Evolutionary conservation across 2,888 invertebrate genomes (phyloP), one percentile per base, ranked within the genome.

Genomic region (Scelioninae gen. 1): DNA sequence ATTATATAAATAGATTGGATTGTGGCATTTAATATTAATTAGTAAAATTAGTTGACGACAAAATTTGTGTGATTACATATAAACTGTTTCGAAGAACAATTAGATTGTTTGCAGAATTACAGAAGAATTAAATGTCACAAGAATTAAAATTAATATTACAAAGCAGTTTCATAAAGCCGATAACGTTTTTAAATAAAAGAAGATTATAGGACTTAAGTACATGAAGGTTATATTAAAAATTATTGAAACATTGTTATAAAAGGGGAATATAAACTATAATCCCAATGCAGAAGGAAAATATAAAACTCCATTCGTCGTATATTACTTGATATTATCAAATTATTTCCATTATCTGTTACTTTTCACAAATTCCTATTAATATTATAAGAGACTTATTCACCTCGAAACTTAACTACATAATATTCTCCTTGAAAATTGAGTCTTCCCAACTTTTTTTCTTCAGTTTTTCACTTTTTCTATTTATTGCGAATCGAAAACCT

Each of bases 61-160:
- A 49, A 16, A 49, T 7, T 8, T 16, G n/a, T 9, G 7, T 23
- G 23, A 23, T 23, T 23, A 23, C 23, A 1, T 23, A 23, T 23
- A 23, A 23, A 23, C 23, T 23, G 23, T 23, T 23, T 23, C 23
- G 23, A 23, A 2, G 4, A 23, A 23, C n/a, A n/a, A n/a, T n/a
- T n/a, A n/a, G n/a, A n/a, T n/a, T n/a, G n/a, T n/a, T n/a, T n/a
- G n/a, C n/a, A n/a, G n/a, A n/a, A n/a, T n/a, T n/a, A n/a, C n/a
- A n/a, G n/a, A n/a, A n/a, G n/a, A n/a, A n/a, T n/a, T n/a, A n/a
- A n/a, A n/a, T n/a, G n/a, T n/a, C n/a, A n/a, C n/a, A n/a, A n/a
- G n/a, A n/a, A n/a, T n/a, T n/a, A 51, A 16, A 10, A 51, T 51
- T 51, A 23, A 11, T 11, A 51, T 51, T 51, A 51, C 51, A 29